A percentile compares a stretch with the other conserved stretches of the same genome.
Evolutionary conservation across 2,888 invertebrate genomes (phyloP).

Genomic region (Quadroppia sp.): DNA sequence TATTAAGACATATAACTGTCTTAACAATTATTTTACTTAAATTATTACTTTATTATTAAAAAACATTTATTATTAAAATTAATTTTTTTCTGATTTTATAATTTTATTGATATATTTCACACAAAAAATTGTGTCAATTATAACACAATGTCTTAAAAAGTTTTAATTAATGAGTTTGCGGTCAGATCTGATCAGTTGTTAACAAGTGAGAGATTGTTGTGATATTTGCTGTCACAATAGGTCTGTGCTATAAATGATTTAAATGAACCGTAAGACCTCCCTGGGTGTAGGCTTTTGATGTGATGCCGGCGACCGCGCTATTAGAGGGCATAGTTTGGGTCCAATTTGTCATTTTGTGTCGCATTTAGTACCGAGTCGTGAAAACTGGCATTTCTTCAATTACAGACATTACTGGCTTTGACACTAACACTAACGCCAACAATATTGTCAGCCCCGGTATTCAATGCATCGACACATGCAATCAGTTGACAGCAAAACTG

Average conservation of each 20-base stretch:
- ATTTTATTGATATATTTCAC: neutral
- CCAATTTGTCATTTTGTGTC: conserved; percentile 16
- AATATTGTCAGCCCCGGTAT: neutral
- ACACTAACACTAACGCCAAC: neutral
- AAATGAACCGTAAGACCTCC: conserved; percentile 15
- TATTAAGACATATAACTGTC: neutral
- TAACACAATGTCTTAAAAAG: too few species aligned
- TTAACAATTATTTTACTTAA: too few species aligned
- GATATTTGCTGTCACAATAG: conserved; percentile 13
- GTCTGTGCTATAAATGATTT: neutral
- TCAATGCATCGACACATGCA: neutral
- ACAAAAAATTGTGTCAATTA: conserved; percentile 10
- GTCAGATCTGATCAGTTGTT: conserved; percentile 11
- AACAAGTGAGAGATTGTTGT: neutral
- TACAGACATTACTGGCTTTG: neutral
- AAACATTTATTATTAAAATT: too few species aligned
- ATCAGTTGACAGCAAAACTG: neutral
- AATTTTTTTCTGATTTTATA: too few species aligned
- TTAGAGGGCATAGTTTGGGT: conserved; percentile 21
- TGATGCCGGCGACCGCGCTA: conserved; percentile 13
- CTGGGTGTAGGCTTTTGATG: conserved; percentile 8
- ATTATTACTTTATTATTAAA: too few species aligned
- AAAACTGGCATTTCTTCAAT: conserved; percentile 19
- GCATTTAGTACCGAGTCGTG: conserved; percentile 12
- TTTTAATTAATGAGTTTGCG: conserved; percentile 22